Conservation (phyloP, 2,888 invertebrate species). For the Selenia dentaria region DNA sequence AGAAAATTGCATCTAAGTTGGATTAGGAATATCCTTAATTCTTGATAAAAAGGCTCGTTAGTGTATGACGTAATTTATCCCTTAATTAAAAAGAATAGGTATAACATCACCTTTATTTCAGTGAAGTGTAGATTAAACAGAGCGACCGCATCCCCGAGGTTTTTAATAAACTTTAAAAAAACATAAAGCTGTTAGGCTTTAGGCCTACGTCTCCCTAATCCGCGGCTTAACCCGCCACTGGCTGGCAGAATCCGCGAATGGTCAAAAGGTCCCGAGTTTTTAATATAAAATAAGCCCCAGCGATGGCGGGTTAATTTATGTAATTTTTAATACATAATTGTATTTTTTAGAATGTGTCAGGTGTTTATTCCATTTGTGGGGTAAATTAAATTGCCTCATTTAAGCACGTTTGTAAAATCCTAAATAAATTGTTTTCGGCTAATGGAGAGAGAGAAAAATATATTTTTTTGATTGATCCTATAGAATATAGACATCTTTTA, state of each 20-base stretch:
- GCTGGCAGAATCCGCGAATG: conserved; percentile 16
- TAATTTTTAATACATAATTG: conserved; percentile 26
- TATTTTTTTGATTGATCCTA: too few species aligned
- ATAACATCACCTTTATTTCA: background rate
- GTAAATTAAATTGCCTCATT: conserved; percentile 14
- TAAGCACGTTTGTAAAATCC: background rate
- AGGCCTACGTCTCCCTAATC: conserved; percentile 20
- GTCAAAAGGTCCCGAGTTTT: conserved; percentile 11
- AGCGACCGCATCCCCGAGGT: background rate
- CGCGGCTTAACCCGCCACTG: conserved; percentile 13
- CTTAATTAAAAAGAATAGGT: too few species aligned
- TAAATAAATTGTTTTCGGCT: background rate
- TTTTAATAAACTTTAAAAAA: conserved; percentile 24
- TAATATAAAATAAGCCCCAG: conserved; percentile 19
- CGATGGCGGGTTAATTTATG: conserved; percentile 27
- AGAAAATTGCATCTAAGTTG: too few species aligned
- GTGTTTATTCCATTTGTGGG: conserved; percentile 18
- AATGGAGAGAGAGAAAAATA: background rate
- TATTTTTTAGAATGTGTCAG: conserved; percentile 3
- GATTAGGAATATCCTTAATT: too few species aligned
- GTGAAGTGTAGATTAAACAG: conserved; percentile 4
- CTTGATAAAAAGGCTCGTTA: too few species aligned
- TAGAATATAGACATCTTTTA: too few species aligned
- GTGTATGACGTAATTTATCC: too few species aligned
- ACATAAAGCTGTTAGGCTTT: conserved; percentile 13